Percentiles rank a stretch among this genome's conserved stretches.
Evolutionary conservation across 2,797 vertebrate genomes (phyloP).

Genomic region (Nyctalus aviator): DNA sequence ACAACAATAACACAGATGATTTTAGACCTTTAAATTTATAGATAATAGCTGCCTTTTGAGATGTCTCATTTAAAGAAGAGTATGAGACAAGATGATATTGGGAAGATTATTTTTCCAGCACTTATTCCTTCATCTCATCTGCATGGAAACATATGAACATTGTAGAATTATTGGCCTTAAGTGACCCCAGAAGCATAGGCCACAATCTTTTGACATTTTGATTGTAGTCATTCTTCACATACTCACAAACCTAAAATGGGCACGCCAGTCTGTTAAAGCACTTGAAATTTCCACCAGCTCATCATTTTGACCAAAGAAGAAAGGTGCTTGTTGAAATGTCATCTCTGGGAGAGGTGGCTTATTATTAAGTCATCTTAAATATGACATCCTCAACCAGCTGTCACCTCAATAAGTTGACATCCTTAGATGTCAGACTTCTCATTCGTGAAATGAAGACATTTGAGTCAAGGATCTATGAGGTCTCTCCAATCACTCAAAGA

Average conservation of each 20-base stretch:
- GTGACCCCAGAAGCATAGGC: background rate
- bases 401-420: constrained; percentile 52
- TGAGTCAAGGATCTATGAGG: constrained; percentile 27
- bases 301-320: constrained; percentile 66
- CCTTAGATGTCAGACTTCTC: constrained; percentile 53
- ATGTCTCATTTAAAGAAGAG: constrained; percentile 52
- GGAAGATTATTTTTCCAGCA: constrained; percentile 45
- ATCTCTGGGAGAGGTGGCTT: constrained; percentile 58
- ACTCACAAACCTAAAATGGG: background rate
- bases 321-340: constrained; percentile 61
- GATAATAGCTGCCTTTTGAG: constrained; percentile 24
- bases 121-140: background rate
- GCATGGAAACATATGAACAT: constrained; percentile 20
- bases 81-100: constrained; percentile 53
- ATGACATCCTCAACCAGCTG: constrained; percentile 51
- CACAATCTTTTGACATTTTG: constrained; percentile 35
- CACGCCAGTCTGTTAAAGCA: background rate
- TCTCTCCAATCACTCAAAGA: background rate
- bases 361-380: constrained; percentile 73
- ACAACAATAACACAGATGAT: background rate
- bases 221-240: background rate
- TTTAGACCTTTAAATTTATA: constrained; percentile 46
- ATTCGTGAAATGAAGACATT: constrained; percentile 51
- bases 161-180: background rate
- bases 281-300: constrained; percentile 4